Percentiles rank a stretch among this genome's conserved stretches.
Conservation (phyloP, 2,797 vertebrate genomes). For the Florisuga fusca region DNA sequence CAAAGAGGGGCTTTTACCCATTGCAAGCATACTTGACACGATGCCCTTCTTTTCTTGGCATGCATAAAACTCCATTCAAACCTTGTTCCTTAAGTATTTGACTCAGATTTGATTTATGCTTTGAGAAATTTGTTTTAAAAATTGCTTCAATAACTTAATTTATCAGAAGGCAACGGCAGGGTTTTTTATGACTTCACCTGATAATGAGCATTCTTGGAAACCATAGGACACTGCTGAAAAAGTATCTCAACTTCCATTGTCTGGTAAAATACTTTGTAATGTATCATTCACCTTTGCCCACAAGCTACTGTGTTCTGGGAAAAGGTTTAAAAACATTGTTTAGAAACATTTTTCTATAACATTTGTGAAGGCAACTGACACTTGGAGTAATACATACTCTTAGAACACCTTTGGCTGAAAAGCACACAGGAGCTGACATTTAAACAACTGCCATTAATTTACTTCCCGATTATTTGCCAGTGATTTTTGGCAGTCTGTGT, state of each 20-base stretch:
- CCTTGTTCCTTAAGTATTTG: not conserved
- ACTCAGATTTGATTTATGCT: constrained; percentile 15
- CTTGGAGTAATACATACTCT: constrained; percentile 2
- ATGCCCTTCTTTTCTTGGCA: not conserved
- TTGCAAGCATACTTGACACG: rapidly evolving
- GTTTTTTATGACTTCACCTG: constrained; percentile 39
- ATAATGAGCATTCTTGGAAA: constrained; percentile 48
- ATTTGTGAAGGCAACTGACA: constrained; percentile 38
- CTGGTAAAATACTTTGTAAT: constrained; percentile 66
- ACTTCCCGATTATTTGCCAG: constrained; percentile 28
- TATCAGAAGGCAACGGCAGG: not conserved
- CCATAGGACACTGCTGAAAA: not conserved
- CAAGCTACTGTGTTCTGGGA: constrained; percentile 42
- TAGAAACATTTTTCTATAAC: constrained; percentile 53
- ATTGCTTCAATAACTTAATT: constrained; percentile 9
- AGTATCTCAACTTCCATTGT: constrained; percentile 44
- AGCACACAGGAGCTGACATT: constrained; percentile 34
- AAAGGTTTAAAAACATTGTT: constrained; percentile 45
- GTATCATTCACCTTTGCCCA: constrained; percentile 68
- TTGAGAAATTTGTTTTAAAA: constrained; percentile 9
- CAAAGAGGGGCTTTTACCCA: not conserved
- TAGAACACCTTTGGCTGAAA: constrained; percentile 22
- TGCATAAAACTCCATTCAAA: constrained; percentile 11
- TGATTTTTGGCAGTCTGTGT: constrained; percentile 37
- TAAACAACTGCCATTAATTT: constrained; percentile 32